Evolutionary conservation across 2,888 invertebrate species (phyloP), one percentile per base, ranked within the genome.

Genomic region (Ischnus inquisitorius): DNA sequence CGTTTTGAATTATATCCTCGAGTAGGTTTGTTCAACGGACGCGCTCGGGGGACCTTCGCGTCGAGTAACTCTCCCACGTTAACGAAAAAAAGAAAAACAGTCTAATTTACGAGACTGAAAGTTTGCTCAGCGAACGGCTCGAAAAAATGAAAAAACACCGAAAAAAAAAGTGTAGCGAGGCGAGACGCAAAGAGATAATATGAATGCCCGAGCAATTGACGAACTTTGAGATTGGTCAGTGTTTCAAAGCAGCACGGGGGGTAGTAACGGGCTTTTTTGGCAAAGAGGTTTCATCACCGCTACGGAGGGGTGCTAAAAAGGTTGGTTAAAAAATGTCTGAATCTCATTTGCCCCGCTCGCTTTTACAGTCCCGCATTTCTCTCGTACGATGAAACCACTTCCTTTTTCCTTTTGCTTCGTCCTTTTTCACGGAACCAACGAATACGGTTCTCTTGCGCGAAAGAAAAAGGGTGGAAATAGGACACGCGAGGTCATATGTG

Each of bases 101-200:
- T 41, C 51, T 64, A 68, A 74, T 79, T 64, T 78, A 65, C 43
- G 64, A 41, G 60, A 64, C 46, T 25, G 65, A 77, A 77, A 62
- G 67, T 74, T 82, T 54, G 28, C 67, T 19, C 22, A 68, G 62
- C 43, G 25, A 71, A 28, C 54, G 16, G 57, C 25, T 41, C 14
- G n/a, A 10, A 19, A 8, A 25, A 34, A 62, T 34, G 39, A 39
- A 41, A 51, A 48, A 67, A 4, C 5, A 6, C 0, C 5, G 19
- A 16, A 62, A 54, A 41, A 10, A 10, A 48, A 43, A 65, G 19
- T 46, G 60, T 41, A 10, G 39, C 43, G 67, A 67, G 46, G 34
- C 10, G 51, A 34, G 54, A 28, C 3, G 8, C 14, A 57, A n/a
- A 22, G 3, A n/a, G 65, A 51, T 54, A 71, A 71, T 65, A 68